Conservation (phyloP, 2,797 vertebrate genomes). For the Apogon talboti region DNA sequence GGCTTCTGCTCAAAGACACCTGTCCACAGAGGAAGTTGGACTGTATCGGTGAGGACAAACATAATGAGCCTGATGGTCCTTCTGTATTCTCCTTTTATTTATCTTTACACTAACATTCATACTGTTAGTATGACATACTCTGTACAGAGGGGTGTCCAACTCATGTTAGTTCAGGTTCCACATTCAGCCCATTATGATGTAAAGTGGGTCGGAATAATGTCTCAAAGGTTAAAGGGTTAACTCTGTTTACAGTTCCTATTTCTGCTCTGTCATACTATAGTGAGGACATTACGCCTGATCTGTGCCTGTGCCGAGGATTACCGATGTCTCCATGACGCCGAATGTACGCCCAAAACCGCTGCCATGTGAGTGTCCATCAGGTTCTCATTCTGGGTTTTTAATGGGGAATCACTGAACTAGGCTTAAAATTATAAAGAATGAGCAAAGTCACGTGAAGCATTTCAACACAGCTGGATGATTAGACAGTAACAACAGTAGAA, state of each 20-base stretch:
- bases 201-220: too few relatives aligned
- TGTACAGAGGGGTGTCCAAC: too few relatives aligned
- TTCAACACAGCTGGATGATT: too few relatives aligned
- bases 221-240: background rate
- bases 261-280: slow-evolving; percentile 63
- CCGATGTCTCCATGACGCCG: slow-evolving; percentile 77
- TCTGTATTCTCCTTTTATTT: background rate
- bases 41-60: slow-evolving; percentile 86
- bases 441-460: too few relatives aligned
- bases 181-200: too few relatives aligned
- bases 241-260: background rate
- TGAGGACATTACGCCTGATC: slow-evolving; percentile 89
- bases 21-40: slow-evolving; percentile 95
- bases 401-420: background rate
- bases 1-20: slow-evolving; percentile 84
- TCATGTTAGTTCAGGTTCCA: too few relatives aligned
- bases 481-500: too few relatives aligned
- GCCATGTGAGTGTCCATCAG: slow-evolving; percentile 89
- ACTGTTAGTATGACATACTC: too few relatives aligned
- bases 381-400: background rate
- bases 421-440: too few relatives aligned
- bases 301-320: slow-evolving; percentile 94
- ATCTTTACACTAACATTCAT: background rate
- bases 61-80: background rate
- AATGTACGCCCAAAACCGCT: slow-evolving; percentile 69